phyloP scores from a whole-genome alignment of 2,113 vertebrate species.

The Motacilla tschutschensis region DNA sequence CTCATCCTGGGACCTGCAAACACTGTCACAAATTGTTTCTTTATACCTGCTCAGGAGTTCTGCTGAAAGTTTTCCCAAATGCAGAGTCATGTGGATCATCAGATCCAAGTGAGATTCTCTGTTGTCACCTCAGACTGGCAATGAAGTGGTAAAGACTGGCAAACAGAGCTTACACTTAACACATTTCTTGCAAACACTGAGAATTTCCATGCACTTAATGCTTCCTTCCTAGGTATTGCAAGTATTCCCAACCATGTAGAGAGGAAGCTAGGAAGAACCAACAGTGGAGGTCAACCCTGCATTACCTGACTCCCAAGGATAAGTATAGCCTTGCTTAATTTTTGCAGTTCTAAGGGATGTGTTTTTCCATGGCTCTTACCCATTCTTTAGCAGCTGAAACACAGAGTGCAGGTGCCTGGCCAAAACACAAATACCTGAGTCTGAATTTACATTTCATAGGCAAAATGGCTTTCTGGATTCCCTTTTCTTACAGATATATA shows the following conservation, averaged over 20 bases:
- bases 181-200: neutral
- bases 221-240: neutral
- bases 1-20: too few relatives aligned
- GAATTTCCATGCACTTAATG: neutral
- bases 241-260: neutral
- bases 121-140: neutral
- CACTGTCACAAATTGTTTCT: too few relatives aligned
- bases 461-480: neutral
- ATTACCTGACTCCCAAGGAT: neutral
- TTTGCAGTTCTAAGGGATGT: neutral
- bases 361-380: neutral
- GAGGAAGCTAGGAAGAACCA: neutral
- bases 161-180: neutral
- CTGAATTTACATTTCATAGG: neutral
- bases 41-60: neutral
- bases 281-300: neutral
- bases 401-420: neutral
- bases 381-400: neutral
- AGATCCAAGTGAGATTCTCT: neutral
- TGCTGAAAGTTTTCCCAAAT: neutral
- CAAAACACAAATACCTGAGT: rapidly evolving
- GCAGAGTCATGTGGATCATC: neutral
- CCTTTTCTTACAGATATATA: neutral
- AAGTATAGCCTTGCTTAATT: neutral
- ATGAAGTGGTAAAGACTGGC: neutral